Base-by-base conservation (phyloP, 1,140 invertebrate genomes). In the Doryteuthis pealeii region DNA sequence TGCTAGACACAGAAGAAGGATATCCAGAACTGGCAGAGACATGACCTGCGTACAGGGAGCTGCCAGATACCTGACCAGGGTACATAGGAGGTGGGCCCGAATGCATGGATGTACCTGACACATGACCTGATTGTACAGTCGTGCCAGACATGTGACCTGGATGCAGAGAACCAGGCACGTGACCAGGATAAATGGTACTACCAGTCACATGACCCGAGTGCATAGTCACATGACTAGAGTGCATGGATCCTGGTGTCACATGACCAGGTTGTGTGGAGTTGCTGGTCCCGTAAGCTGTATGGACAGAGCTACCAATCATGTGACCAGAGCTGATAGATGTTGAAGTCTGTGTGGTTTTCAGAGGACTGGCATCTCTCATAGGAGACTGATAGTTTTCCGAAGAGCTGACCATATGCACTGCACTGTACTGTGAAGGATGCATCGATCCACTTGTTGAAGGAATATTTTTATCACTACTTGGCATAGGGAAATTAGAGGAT, bases 251-350 rank as follows among this genome's bases (percentile, higher is more conserved):
- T n/a, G 54, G 26, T 62, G 26, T n/a, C 26, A 62, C 26, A 62
- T 62, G 54, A 62, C 54, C 26, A n/a, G 54, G 18, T 6, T 5
- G 18, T n/a, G 26, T 28, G 18, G 54, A 62, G 18, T n/a, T 62
- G 54, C 5, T 22, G 12, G 12, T 49, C 45, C 12, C 22, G 12
- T 49, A 22, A 28, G 22, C 54, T n/a, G 54, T 0, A n/a, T 62
- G 18, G 22, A n/a, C 26, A 28, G 54, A 62, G 18, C 54, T 28
- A 62, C 22, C 54, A 62, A 62, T 18, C 54, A 62, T 62, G 26
- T 62, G 54, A 62, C 54, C 54, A 62, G 54, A 22, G 26, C 54
- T 62, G 22, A 62, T 28, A 62, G 54, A 62, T n/a, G 22, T 62
- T 22, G 54, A 62, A 62, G 18, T 28, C 18, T 62, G 54, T n/a